These are phyloP conservation scores for Deilephila porcellus DNA, from an alignment of 2,888 invertebrate species.

Conservation along the genomic window DNA sequence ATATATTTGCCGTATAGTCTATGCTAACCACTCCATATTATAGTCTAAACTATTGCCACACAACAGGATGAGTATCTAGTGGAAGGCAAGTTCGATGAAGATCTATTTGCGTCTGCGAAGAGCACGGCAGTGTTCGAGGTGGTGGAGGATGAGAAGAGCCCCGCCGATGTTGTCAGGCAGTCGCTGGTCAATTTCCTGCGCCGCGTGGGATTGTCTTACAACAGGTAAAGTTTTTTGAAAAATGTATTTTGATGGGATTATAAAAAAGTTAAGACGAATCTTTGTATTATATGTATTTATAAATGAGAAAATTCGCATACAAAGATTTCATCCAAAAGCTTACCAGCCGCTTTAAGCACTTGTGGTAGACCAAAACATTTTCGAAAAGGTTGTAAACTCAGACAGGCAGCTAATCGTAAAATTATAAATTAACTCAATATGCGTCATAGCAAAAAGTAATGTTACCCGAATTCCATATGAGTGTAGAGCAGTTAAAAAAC, in stretches of 20 bases:
- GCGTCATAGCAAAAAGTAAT: no score
- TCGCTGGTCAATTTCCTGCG: constrained; percentile 90
- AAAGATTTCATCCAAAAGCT: no score
- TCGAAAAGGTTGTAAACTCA: no score
- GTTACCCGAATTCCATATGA: no score
- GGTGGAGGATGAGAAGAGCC: constrained; percentile 91
- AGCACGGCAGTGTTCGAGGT: constrained; percentile 95
- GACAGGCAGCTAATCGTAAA: no score
- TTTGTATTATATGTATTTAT: neutral
- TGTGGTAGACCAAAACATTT: no score
- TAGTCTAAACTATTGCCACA: neutral
- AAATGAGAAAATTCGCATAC: neutral
- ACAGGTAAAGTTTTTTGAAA: constrained; percentile 76
- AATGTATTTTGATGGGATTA: neutral
- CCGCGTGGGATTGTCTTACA: constrained; percentile 87
- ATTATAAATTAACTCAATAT: no score
- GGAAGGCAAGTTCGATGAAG: constrained; percentile 87
- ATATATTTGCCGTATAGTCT: no score
- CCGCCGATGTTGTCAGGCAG: constrained; percentile 88
- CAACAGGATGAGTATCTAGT: constrained; percentile 85
- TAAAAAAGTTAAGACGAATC: neutral
- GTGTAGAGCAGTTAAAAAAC: no score
- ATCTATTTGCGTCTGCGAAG: constrained; percentile 92
- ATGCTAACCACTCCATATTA: neutral
- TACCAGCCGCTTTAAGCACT: no score